Base-by-base conservation (phyloP, 2,113 vertebrate genomes). In the Zosterops lateralis region DNA sequence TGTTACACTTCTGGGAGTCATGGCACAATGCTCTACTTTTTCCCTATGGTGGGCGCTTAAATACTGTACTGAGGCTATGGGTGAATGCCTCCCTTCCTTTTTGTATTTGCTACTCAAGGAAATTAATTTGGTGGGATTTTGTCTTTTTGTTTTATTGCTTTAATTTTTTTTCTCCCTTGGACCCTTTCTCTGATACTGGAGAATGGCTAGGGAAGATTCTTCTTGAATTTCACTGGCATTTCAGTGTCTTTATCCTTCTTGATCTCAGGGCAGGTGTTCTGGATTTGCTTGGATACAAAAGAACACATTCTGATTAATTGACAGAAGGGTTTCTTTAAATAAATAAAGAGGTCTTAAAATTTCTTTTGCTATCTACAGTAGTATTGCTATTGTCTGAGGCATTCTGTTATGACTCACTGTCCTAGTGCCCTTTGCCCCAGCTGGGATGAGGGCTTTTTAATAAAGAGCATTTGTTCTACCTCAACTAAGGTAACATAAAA, bases 401-500 rank as follows among this genome's bases (percentile, higher is more conserved):
- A 36, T 48, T 62, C 9, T 26, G 11, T 57, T 87, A 16, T 48
- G 36, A 67, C 36, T 89, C 42, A 18, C 42, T 89, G 68, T 53
- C 62, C 51, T 61, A 45, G 45, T 68, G 61, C 57, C 65, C 68
- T 92, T 91, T 88, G 57, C 76, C 54, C 19, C 72, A 45, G 58
- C 76, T 84, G 13, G 16, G 32, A 64, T 84, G 31, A 6, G 2
- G 0, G 0, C 34, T 48, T 79, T 87, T 86, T 50, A 42, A 42
- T 84, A 79, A 92, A 92, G 3, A 92, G 10, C 57, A 36, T 68
- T 65, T 82, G 62, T 45, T 73, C 34, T 32, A 54, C 24, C 19
- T 95, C 73, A 90, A 7, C 66, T 79, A 70, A 70, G 32, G 50
- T 87, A 76, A 40, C 29, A 11, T 38, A 18, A 40, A 93, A 92